These are phyloP conservation scores for Chrysaora quinquecirrha DNA, from an alignment of 30 jellyfish, hydroid and myxozoan genomes.

Conservation along the genomic window DNA sequence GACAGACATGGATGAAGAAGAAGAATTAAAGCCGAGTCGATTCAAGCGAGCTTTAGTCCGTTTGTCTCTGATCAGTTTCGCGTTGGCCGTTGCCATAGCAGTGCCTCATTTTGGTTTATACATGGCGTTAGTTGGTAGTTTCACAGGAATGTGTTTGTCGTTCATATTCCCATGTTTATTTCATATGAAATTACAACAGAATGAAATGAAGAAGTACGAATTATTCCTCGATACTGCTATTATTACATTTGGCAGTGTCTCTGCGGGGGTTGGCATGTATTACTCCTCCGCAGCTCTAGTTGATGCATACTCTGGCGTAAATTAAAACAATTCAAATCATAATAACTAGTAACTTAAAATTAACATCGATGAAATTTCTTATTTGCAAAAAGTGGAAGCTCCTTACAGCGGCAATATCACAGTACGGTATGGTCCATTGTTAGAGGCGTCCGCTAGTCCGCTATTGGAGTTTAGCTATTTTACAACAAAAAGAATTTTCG, in stretches of 20 bases:
- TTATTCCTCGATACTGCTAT: constrained; percentile 73
- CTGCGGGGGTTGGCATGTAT: constrained; percentile 99
- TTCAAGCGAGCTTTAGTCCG: constrained; percentile 78
- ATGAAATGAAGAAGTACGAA: constrained; percentile 68
- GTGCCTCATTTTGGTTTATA: constrained; percentile 98
- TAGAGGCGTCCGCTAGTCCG: too few relatives aligned
- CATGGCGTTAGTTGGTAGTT: constrained; percentile 97
- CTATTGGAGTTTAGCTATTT: too few relatives aligned
- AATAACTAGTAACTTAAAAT: too few relatives aligned
- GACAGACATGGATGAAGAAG: constrained; percentile 41
- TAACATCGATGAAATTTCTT: too few relatives aligned
- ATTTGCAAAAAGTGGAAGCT: too few relatives aligned
- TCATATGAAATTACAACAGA: constrained; percentile 89
- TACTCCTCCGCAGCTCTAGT: constrained; percentile 91
- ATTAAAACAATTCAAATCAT: too few relatives aligned
- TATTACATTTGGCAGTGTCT: constrained; percentile 84
- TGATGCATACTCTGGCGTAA: constrained; percentile 88
- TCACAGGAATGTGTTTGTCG: constrained; percentile 98
- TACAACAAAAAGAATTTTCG: too few relatives aligned
- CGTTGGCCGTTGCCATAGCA: constrained; percentile 89
- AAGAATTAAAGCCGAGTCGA: constrained; percentile 49
- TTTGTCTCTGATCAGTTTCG: constrained; percentile 72
- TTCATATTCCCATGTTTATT: constrained; percentile 95
- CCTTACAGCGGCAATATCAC: too few relatives aligned
- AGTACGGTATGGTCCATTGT: too few relatives aligned